Base-by-base conservation (phyloP, 2,113 vertebrate species). In the Nyctereutes procyonoides region DNA sequence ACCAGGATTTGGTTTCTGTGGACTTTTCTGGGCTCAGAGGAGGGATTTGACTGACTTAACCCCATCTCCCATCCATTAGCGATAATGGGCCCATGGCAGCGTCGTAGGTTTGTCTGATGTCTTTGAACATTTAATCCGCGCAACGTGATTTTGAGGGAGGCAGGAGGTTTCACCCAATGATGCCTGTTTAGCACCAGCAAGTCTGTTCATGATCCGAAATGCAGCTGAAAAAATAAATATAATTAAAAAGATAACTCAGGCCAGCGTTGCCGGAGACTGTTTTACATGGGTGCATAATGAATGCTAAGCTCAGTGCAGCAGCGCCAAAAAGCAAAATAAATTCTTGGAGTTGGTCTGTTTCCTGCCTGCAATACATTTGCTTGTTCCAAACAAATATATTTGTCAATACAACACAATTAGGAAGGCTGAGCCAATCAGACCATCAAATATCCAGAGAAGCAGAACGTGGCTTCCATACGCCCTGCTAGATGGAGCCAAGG, bases 221-320 rank as follows among this genome's bases (percentile, higher is more conserved):
- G 92, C 85, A 87, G 88, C 83, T 97, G 95, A 98, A 98, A 98
- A 98, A 97, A 98, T 58, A 97, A 97, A 93, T 91, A 94, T 20
- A 98, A 98, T 98, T 97, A 97, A 97, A 97, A 97, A 93, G 95
- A 97, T 90, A 97, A 98, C 97, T 97, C 97, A 97, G 97, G 97
- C 96, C 95, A 96, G 88, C n/a, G 12, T 96, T 92, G 77, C 0
- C 8, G 1, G 90, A 94, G 91, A 67, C 91, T 96, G 88, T 97
- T 98, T 97, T 85, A 92, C 65, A 88, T 86, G 58, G 96, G 88
- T 43, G 81, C 96, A 65, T 98, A 97, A 98, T 92, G 90, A 98
- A 98, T 88, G 96, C 97, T 60, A 91, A 88, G 95, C 97, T 97
- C 87, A 80, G 48, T 17, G 35, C 84, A 73, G 1, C 38, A 69